A percentile compares a stretch with the other conserved stretches of the same genome.
phyloP scores from a whole-genome alignment of 2,888 invertebrate genomes.

The Limenitis camilla region DNA sequence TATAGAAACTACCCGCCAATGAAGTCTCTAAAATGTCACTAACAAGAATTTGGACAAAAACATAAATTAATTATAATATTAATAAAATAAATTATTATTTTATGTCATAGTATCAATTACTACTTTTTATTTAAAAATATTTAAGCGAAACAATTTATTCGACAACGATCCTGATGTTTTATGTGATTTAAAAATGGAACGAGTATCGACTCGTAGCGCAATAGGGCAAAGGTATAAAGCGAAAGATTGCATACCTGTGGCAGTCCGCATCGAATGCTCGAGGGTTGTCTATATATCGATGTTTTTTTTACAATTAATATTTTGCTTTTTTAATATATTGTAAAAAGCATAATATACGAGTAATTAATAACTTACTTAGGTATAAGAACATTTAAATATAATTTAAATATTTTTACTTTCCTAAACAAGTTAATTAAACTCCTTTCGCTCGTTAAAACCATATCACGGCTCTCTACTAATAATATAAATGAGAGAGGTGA shows the following conservation, averaged over 20 bases:
- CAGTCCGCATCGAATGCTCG: slow-evolving; percentile 26
- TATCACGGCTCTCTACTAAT: slow-evolving; percentile 6
- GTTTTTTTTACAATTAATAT: slow-evolving; percentile 3
- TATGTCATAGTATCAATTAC: too few relatives aligned
- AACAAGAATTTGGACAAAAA: too few relatives aligned
- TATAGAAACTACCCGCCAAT: too few relatives aligned
- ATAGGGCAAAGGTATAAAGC: slow-evolving; percentile 55
- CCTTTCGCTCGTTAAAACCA: slow-evolving; percentile 11
- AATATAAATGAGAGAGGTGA: background rate
- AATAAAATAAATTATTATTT: too few relatives aligned
- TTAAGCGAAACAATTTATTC: slow-evolving; percentile 1
- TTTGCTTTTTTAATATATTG: background rate
- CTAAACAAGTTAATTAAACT: slow-evolving; percentile 15
- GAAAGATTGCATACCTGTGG: slow-evolving; percentile 63
- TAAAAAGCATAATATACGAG: background rate
- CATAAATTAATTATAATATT: too few relatives aligned
- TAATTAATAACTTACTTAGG: too few relatives aligned
- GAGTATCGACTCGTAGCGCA: slow-evolving; percentile 44
- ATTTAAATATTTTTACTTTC: slow-evolving; percentile 7
- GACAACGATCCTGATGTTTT: slow-evolving; percentile 4
- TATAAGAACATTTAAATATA: slow-evolving; percentile 7
- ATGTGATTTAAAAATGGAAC: slow-evolving; percentile 16
- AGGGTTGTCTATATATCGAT: slow-evolving; percentile 54
- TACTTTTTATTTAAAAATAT: background rate
- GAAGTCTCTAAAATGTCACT: too few relatives aligned